Evolutionary conservation across 2,797 vertebrate species (phyloP), one percentile per base, ranked within the genome.

Genomic region (Acanthiza pusilla): DNA sequence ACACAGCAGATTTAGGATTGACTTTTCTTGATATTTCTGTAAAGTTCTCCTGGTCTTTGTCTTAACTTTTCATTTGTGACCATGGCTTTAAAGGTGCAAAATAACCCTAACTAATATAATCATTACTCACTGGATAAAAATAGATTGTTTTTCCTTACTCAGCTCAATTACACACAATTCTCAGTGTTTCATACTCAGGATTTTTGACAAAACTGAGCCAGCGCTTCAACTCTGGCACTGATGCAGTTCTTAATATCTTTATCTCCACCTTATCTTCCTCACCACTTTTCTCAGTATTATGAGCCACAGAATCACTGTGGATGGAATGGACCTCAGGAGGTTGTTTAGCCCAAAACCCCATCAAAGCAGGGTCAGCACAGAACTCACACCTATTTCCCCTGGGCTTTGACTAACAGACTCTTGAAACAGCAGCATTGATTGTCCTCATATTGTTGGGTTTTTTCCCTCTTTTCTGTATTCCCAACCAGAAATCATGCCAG

Each of bases 371-470:
- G 3, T 40, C 25, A 47, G 17, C 7, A 40, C 6, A 40, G 77
- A 66, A 62, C 36, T 85, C 25, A n/a, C 15, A 32, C 3, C 10
- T 30, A 16, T 3, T 7, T 89, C 10, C 21, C 14, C 1, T 6
- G 7, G 9, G 13, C 3, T 76, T 73, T 88, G 16, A 17, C 26
- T 29, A 61, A 51, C 1, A 21, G 8, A 48, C 4, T 30, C n/a
- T 22, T 40, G n/a, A 66, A 66, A 40, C 6, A 36, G 32, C 3
- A 51, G 19, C 4, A 18, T 1, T 25, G 21, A 9, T 45, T 47
- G 12, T 25, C 26, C 4, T 73, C 2, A 45, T 4, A 36, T 0
- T 2, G 4, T 13, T 50, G 9, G 36, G 36, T 48, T 4, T 53
- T 11, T 22, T 12, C 9, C 32, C 21, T 17, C 1, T 60, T 66